Evolutionary conservation across 2,888 invertebrate species (phyloP), one percentile per base, ranked within the genome.

Genomic region (Phrixothrix hirtus): DNA sequence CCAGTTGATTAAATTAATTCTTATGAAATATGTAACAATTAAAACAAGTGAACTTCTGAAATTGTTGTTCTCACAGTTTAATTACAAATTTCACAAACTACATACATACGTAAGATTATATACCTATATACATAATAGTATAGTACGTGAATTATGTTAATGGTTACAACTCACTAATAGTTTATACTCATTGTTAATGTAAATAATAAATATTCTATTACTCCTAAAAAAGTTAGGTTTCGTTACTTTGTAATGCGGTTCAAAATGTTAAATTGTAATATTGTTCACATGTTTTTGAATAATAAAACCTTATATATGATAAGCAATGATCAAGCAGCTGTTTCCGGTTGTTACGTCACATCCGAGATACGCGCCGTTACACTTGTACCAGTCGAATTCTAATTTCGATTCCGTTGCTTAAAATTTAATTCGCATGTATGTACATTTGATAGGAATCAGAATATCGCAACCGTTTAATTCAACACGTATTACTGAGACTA

Each of bases 331-430:
- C 62, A 54, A 64, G 64, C 67, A 67, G 67, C 67, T 67, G 67
- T 60, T 66, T 67, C 67, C 67, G 63, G 65, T 58, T 52, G 46
- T 60, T 63, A 63, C 65, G 65, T 66, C 65, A 66, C 63, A 66
- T 67, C 65, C 67, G 64, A 66, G 65, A 61, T 62, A 63, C 63
- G 61, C 62, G 55, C 58, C 61, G 65, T 60, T 65, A 60, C 65
- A 66, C 63, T 66, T 65, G 64, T 58, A 48, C 57, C 60, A 63
- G 60, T 56, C 21, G 3, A 3, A 7, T 61, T 57, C 29, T 35
- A 29, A 35, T 29, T 11, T 25, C n/a, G 41, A 59, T 56, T 58
- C 36, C 15, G 42, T 47, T 53, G 43, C 43, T 50, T 50, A 43
- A 50, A 49, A 50, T 42, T 38, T 36, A 16, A 37, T 30, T 43